Conservation (phyloP, 1,140 invertebrate species). For the Platyura marginata region DNA sequence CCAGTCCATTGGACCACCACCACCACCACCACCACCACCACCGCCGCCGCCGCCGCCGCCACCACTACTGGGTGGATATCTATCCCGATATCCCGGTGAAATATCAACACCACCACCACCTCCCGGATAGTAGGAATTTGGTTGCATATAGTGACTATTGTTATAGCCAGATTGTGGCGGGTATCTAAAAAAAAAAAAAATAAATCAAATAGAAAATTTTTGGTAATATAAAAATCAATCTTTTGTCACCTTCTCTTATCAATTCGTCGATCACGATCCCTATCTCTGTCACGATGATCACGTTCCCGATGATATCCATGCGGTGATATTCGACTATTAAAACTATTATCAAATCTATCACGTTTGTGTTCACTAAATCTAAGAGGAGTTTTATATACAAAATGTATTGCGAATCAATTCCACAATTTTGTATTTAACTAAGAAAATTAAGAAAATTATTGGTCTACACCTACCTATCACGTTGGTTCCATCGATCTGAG, state of each 20-base stretch:
- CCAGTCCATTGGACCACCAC: no score
- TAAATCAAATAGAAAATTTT: no score
- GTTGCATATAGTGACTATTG: constrained; percentile 14
- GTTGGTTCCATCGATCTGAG: constrained; percentile 1
- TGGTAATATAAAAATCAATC: no score
- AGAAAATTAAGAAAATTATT: neutral
- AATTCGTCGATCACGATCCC: constrained; percentile 30
- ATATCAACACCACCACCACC: constrained; percentile 10
- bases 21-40: constrained; percentile 12
- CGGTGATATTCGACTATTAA: constrained; percentile 12
- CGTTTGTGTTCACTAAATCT: constrained; percentile 10
- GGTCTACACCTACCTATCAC: neutral
- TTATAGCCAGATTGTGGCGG: constrained; percentile 10
- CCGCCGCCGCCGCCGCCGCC: constrained; percentile 11
- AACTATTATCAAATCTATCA: constrained; percentile 14
- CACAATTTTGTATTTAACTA: neutral
- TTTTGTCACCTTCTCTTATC: constrained; percentile 36
- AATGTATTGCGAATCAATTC: neutral
- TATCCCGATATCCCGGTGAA: constrained; percentile 5
- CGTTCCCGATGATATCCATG: constrained; percentile 12
- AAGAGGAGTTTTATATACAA: no score
- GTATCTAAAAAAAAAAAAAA: constrained; percentile 6
- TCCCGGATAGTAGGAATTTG: constrained; percentile 15
- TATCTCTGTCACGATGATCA: constrained; percentile 30
- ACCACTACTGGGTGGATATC: constrained; percentile 8